A percentile compares a stretch with the other conserved stretches of the same genome.
phyloP scores from a whole-genome alignment of 2,113 vertebrate species.

The Ceratotherium simum region DNA sequence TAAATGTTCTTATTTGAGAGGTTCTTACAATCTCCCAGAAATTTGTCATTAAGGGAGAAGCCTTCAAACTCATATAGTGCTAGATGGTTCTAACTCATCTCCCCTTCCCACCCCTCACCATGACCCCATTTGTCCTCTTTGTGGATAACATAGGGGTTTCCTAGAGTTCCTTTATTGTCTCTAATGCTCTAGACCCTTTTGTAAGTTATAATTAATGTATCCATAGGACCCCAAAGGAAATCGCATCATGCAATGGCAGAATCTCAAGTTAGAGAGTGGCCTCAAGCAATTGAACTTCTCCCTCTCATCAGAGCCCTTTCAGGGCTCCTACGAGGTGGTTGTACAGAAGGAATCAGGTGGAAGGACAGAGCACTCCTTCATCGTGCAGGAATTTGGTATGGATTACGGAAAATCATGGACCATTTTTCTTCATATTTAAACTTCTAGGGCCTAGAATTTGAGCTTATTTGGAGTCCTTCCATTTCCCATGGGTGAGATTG shows the following conservation, averaged over 20 bases:
- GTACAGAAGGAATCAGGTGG: conserved; percentile 69
- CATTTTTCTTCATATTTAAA: not conserved
- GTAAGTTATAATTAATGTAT: conserved; percentile 40
- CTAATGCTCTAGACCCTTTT: not conserved
- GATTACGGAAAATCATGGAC: not conserved
- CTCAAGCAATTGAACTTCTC: conserved; percentile 84
- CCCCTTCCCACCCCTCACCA: not conserved
- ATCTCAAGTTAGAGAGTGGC: conserved; percentile 77
- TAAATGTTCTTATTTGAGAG: not conserved
- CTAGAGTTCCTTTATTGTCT: not conserved
- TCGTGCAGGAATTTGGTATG: conserved; percentile 88
- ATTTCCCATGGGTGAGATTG: not conserved
- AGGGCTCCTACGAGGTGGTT: conserved; percentile 85
- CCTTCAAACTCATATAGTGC: not conserved
- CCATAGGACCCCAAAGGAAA: conserved; percentile 86
- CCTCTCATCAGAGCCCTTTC: conserved; percentile 86
- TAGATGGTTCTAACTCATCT: not conserved
- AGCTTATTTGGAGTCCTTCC: not conserved
- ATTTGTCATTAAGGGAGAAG: not conserved
- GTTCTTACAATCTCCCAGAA: not conserved
- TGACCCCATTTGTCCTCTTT: not conserved
- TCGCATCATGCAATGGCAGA: conserved; percentile 86
- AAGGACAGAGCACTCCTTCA: conserved; percentile 66
- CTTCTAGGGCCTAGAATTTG: not conserved
- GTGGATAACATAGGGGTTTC: not conserved